Percentiles rank a stretch among this genome's conserved stretches.
Conservation (phyloP, 2,888 invertebrate genomes). For the Oscheius sp. region DNA sequence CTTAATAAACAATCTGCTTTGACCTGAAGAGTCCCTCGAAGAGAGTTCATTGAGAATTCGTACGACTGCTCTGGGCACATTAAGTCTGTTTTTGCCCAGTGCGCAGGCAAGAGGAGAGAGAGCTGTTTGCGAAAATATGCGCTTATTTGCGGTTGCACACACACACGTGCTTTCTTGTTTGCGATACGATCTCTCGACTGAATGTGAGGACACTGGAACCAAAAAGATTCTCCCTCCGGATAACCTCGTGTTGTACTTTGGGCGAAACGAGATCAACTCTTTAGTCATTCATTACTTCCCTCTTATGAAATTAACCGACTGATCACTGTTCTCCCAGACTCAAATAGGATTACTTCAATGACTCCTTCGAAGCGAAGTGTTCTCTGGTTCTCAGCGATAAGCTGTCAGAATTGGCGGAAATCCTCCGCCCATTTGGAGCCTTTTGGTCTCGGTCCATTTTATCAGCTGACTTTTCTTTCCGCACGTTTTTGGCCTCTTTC, state of each 20-base stretch:
- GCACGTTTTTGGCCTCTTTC: neutral
- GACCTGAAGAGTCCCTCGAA: too few relatives aligned
- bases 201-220: neutral
- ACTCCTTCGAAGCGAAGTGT: neutral
- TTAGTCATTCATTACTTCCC: neutral
- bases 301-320: neutral
- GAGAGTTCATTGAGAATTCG: too few relatives aligned
- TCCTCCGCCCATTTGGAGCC: too few relatives aligned
- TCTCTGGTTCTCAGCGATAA: constrained; percentile 4
- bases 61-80: too few relatives aligned
- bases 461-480: neutral
- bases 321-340: neutral
- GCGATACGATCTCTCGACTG: neutral
- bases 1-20: too few relatives aligned
- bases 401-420: neutral
- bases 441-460: too few relatives aligned
- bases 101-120: neutral
- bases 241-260: too few relatives aligned
- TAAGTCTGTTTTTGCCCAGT: constrained; percentile 13
- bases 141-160: neutral
- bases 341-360: neutral
- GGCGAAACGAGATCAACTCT: neutral
- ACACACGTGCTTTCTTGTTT: constrained; percentile 11
- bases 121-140: constrained; percentile 24
- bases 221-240: neutral